Base-by-base conservation (phyloP, 2,888 invertebrate species). In the Dicycla oo region DNA sequence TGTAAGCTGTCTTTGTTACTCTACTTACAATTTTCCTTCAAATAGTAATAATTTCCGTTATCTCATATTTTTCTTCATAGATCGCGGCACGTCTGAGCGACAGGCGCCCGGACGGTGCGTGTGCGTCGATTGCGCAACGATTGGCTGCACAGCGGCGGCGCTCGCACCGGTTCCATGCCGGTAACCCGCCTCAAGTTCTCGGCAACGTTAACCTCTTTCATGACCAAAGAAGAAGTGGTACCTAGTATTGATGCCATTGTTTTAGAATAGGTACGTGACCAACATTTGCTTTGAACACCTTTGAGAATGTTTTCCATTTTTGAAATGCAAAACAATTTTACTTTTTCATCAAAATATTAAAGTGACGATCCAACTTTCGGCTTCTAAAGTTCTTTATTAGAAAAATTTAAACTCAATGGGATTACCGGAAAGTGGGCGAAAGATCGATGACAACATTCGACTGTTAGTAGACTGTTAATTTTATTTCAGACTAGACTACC, bases 181-280 rank as follows among this genome's bases (percentile, higher is more conserved):
- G 71, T 87, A 89, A 85, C 76, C 83, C 85, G 84, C 78, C 86
- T 93, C 94, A 95, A 95, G 94, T 95, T 95, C 94, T 94, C 87
- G 94, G 94, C 91, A 89, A 93, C 89, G 90, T 87, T 93, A 92
- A 93, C 93, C 94, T 93, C 90, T 87, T 92, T 94, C 89, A 88
- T 85, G 83, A 85, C 69, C 81, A 77, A 72, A 76, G 62, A 78
- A 75, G 67, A 75, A 68, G 45, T 73, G 47, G 69, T 38, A 38
- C 53, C 54, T 54, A 66, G 18, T 38, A 53, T 51, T 63, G 56
- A 54, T 30, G 38, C 43, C 47, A 73, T 67, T 63, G 34, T 45
- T 68, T 49, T 51, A 30, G 26, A 57, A 60, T 47, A 40, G 13
- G 5, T 30, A 11, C 6, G 49, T 40, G 30, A 15, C 49, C 30